These are phyloP conservation scores for Myotis davidii DNA, from an alignment of 2,113 vertebrate species.

Conservation along the genomic window DNA sequence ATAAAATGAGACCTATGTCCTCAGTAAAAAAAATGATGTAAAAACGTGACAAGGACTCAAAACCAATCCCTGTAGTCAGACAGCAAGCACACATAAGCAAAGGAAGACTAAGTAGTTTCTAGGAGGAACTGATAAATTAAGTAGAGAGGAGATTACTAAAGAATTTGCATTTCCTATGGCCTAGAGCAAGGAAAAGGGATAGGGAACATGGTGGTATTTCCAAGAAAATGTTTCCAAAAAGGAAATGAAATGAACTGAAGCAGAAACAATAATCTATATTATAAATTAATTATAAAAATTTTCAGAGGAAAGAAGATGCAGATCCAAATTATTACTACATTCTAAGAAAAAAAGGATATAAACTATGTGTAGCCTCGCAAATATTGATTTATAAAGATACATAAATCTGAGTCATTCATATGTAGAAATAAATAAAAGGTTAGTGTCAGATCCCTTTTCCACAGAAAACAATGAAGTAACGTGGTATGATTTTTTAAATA, in stretches of 20 bases:
- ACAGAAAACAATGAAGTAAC: background rate
- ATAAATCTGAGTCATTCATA: background rate
- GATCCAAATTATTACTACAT: background rate
- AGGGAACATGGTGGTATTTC: background rate
- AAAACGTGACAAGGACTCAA: background rate
- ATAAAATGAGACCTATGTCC: background rate
- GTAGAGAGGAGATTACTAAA: background rate
- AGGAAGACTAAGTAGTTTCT: background rate
- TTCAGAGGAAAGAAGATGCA: background rate
- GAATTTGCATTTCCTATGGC: background rate
- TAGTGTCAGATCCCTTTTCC: background rate
- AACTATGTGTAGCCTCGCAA: background rate
- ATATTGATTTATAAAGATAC: background rate
- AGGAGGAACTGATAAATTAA: background rate
- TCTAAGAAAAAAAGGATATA: background rate
- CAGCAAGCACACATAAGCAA: background rate
- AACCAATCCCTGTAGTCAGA: background rate
- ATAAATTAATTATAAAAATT: background rate
- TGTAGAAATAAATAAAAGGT: background rate
- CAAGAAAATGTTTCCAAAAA: background rate
- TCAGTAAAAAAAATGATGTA: background rate
- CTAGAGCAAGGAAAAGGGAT: background rate
- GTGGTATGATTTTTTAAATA: background rate
- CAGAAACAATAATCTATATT: background rate
- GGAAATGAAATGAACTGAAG: background rate